Evolutionary conservation across 37 sponge, comb jelly and placozoan species (phyloP), one percentile per base, ranked within the genome.

Genomic region (Halichondria panicea): DNA sequence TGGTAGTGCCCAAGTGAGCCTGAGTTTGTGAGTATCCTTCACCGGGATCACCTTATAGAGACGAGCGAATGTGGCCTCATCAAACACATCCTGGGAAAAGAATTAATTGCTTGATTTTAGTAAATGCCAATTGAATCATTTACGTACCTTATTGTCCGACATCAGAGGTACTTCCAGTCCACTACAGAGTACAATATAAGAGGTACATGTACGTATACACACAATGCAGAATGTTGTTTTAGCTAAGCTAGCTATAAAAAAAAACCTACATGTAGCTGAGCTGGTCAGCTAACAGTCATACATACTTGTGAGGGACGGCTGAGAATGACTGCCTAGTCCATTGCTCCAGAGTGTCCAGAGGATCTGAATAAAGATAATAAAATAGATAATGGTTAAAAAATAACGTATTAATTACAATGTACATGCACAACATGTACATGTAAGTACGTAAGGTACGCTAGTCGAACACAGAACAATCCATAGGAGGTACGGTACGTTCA

Each of bases 1-100:
- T 19, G 92, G 92, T 1, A 91, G 92, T 22, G 38, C 0, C 92
- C 92, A 91, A 32, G 30, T 66, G 15, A 91, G 30, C 38, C 72
- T 68, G 43, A 91, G 24, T 55, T 74, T 68, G 30, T 87, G 67
- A 38, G 50, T 56, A 25, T 87, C 84, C 50, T 87, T 83, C 19
- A 83, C 76, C 32, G 92, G 88, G 6, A 66, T 50, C 43, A 87
- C 92, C 82, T 78, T 82, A 67, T 76, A 77, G 3, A 88, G 66
- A 36, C 48, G 71, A 50, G 72, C 58, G 35, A 88, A 82, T 19
- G 40, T 41, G 2, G 43, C 68, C 1, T 55, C 43, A 6, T 77
- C 64, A 66, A 77, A 88, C 0, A 71, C 59, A 28, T 62, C 65
- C 88, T 87, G 68, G 11, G 24, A 9, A 59, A 7, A 59, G 24